phyloP scores from a whole-genome alignment of 2,113 vertebrate species.

The Neotragus pygmaeus region DNA sequence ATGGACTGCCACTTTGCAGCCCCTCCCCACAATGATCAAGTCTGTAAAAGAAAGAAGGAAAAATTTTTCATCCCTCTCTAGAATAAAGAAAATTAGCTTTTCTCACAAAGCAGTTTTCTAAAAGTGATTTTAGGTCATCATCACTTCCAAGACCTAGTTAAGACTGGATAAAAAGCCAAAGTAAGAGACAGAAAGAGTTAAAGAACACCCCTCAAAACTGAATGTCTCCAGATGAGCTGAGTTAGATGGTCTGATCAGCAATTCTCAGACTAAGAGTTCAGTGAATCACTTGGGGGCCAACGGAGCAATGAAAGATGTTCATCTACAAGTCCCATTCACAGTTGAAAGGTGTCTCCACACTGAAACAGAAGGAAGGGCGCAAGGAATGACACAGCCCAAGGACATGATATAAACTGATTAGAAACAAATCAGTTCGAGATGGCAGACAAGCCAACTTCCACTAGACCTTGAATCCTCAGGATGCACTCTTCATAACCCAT shows the following conservation, averaged over 20 bases:
- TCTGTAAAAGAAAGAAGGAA: background rate
- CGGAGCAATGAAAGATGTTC: accelerated
- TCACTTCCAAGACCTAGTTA: background rate
- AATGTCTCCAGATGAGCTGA: background rate
- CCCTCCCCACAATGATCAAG: background rate
- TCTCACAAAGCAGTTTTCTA: background rate
- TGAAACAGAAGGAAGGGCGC: background rate
- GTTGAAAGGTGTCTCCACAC: background rate
- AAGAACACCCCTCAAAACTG: background rate
- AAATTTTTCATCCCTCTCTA: background rate
- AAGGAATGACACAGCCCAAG: background rate
- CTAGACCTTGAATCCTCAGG: background rate
- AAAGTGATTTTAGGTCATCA: background rate
- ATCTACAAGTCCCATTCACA: background rate
- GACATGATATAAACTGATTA: background rate
- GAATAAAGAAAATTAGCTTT: background rate
- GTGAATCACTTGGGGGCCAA: background rate
- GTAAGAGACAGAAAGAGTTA: background rate
- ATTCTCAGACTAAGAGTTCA: background rate
- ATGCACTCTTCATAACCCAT: background rate
- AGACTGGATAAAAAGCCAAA: background rate
- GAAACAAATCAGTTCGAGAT: background rate
- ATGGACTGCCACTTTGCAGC: background rate
- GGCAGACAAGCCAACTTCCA: background rate
- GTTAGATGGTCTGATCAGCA: background rate